phyloP scores from a whole-genome alignment of 2,113 vertebrate species.

The Hemibagrus wyckioides region DNA sequence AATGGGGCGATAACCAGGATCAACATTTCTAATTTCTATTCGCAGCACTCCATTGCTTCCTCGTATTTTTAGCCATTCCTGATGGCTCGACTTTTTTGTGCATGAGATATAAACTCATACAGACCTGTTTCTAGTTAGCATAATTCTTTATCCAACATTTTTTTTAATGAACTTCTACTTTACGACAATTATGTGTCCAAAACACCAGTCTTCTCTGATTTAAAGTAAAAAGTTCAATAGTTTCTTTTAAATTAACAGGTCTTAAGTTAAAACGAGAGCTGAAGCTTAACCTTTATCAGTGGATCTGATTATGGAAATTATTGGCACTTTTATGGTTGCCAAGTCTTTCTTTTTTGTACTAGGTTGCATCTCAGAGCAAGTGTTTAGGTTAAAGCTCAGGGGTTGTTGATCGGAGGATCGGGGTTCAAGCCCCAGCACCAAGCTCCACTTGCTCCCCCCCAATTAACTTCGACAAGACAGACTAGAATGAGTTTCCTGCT shows the following conservation, averaged over 20 bases:
- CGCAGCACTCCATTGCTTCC: not conserved
- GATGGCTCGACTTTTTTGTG: not conserved
- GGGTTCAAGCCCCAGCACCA: no score
- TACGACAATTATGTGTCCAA: not conserved
- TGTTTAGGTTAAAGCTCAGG: no score
- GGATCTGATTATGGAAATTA: no score
- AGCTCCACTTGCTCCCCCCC: no score
- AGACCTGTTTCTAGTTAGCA: not conserved
- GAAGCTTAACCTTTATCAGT: no score
- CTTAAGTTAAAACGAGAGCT: not conserved
- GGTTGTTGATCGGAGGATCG: no score
- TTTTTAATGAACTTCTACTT: not conserved
- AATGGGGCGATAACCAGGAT: not conserved
- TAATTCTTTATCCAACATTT: not conserved
- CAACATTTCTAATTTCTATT: not conserved
- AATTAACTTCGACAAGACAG: no score
- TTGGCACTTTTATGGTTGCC: not conserved
- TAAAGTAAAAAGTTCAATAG: no score
- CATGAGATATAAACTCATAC: not conserved
- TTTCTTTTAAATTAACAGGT: not conserved
- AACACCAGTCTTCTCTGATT: no score
- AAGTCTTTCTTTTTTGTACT: not conserved
- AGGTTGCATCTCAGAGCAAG: no score
- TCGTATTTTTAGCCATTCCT: not conserved
- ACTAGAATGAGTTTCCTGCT: no score